phyloP scores from a whole-genome alignment of 2,113 vertebrate species.

The Poecilia latipinna region DNA sequence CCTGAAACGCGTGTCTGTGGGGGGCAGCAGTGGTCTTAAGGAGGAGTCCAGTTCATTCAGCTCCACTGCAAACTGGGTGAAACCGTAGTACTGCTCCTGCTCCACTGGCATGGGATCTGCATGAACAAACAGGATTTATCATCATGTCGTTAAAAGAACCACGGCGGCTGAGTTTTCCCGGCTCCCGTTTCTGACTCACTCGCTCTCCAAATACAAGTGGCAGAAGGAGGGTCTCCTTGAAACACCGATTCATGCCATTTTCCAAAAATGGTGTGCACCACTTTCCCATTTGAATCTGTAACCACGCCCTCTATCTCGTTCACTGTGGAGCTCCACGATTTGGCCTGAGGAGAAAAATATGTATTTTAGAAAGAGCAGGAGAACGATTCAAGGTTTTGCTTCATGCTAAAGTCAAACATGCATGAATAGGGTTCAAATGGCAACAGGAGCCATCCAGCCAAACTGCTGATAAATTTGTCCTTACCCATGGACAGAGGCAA shows the following conservation, averaged over 20 bases:
- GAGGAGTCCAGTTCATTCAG: slow-evolving; percentile 90
- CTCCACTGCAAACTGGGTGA: slow-evolving; percentile 94
- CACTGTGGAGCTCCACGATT: slow-evolving; percentile 87
- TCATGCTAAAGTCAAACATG: neutral
- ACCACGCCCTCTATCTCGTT: slow-evolving; percentile 94
- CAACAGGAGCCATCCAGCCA: too few species aligned
- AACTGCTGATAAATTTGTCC: too few species aligned
- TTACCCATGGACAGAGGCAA: too few species aligned
- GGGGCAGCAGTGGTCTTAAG: slow-evolving; percentile 84
- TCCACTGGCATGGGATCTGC: slow-evolving; percentile 90
- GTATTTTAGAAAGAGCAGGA: neutral
- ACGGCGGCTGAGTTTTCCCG: neutral
- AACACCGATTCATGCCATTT: slow-evolving; percentile 96
- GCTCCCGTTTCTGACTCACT: slow-evolving; percentile 81
- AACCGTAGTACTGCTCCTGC: slow-evolving; percentile 92
- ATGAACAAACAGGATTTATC: neutral
- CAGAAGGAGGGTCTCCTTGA: slow-evolving; percentile 86
- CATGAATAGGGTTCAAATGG: neutral
- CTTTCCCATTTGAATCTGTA: slow-evolving; percentile 85
- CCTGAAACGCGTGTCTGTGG: slow-evolving; percentile 94
- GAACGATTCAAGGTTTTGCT: neutral
- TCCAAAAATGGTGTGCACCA: slow-evolving; percentile 89
- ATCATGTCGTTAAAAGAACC: neutral
- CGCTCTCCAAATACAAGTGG: slow-evolving; percentile 94
- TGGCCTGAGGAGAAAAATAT: slow-evolving; percentile 76